A percentile compares a stretch with the other conserved stretches of the same genome.
Evolutionary conservation across 2,113 vertebrate genomes (phyloP).

Genomic region (Sterrhoptilus dennistouni): DNA sequence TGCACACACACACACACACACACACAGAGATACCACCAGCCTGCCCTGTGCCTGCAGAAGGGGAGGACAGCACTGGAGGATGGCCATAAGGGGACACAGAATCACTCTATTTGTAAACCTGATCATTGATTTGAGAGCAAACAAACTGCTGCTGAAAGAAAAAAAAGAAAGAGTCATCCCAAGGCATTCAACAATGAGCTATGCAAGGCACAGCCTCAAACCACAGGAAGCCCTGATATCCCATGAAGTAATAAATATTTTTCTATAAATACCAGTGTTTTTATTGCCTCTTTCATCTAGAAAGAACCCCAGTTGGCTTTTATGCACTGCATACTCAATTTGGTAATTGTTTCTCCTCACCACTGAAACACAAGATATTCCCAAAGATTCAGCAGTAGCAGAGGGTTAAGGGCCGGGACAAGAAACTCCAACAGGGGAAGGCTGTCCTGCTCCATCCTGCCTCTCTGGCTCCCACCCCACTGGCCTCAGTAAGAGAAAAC

Average conservation of each 20-base stretch:
- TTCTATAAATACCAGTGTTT: constrained; percentile 59
- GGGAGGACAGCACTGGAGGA: neutral
- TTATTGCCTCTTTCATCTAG: constrained; percentile 48
- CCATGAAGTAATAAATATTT: constrained; percentile 64
- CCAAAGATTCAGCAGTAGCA: neutral
- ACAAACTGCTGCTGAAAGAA: neutral
- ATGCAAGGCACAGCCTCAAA: constrained; percentile 42
- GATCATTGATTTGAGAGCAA: neutral
- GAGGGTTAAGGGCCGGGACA: neutral
- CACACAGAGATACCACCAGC: neutral
- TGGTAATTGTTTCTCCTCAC: neutral
- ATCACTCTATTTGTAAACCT: neutral
- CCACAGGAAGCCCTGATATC: constrained; percentile 58
- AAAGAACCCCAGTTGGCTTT: constrained; percentile 6
- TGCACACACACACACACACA: neutral
- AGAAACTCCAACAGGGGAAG: neutral
- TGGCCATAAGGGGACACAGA: neutral
- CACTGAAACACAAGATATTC: neutral
- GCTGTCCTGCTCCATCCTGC: neutral
- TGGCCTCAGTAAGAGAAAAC: neutral
- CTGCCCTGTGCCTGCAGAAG: rapidly evolving
- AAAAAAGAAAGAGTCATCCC: neutral
- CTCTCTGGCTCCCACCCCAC: neutral
- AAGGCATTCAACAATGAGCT: constrained; percentile 13
- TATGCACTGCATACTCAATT: neutral